These are phyloP conservation scores for Enteromius anoplus DNA, from an alignment of 2,797 vertebrate genomes.

Conservation along the genomic window DNA sequence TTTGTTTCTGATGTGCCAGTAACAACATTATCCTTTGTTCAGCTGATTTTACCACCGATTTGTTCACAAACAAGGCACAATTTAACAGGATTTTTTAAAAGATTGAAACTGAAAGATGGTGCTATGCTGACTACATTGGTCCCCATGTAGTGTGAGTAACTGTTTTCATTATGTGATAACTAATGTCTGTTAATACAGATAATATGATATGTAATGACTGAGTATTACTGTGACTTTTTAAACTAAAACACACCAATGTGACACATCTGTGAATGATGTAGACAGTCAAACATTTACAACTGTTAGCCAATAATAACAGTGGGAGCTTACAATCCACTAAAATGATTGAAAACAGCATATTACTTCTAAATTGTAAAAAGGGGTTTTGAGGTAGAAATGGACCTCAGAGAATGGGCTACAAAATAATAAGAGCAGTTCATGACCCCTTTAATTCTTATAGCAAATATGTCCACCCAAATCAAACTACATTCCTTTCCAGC, in stretches of 20 bases:
- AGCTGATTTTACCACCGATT: not conserved
- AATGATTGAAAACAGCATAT: not conserved
- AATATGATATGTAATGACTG: not conserved
- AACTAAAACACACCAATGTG: not conserved
- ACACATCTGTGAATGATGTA: not conserved
- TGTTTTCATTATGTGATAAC: not conserved
- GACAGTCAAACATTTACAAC: not conserved
- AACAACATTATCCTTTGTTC: not conserved
- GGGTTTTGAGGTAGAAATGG: not conserved
- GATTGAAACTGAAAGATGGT: not conserved
- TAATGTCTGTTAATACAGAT: not conserved
- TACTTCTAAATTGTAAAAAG: not conserved
- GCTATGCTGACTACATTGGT: not conserved
- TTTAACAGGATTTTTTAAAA: not conserved
- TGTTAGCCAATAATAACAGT: not conserved
- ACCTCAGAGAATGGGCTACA: not conserved
- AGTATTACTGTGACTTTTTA: not conserved
- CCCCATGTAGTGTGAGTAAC: not conserved
- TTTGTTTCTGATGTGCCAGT: not conserved
- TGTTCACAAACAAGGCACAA: not conserved
- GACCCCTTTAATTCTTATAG: not conserved
- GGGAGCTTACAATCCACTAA: not conserved
- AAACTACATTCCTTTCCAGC: not conserved
- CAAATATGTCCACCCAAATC: not conserved
- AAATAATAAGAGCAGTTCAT: not conserved